Base-by-base conservation (phyloP, 2,888 invertebrate genomes). In the Dicyrtomina minuta region DNA sequence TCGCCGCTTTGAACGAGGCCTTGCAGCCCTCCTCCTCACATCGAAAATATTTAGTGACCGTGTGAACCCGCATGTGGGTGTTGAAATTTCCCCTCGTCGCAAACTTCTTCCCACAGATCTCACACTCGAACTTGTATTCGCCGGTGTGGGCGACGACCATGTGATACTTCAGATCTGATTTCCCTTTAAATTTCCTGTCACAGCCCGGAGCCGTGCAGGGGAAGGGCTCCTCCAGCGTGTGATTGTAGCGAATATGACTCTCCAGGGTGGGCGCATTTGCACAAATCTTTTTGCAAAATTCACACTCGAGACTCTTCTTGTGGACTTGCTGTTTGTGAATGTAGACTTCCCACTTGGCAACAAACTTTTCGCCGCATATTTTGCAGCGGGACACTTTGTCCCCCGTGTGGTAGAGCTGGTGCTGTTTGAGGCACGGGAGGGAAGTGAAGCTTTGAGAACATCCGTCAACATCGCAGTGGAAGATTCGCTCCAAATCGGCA, bases 101-200 rank as follows among this genome's bases (percentile, higher is more conserved):
- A 2, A 26, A 15, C 27, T 49, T 62, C 62, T 62, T 62, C n/a
- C 62, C 62, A 62, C 62, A 62, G 3, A 62, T n/a, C 20, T 46
- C 17, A 49, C 62, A 62, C 1, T 3, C 15, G 20, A 49, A 49
- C 17, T n/a, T 8, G 49, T 62, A 62, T 15, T 62, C 22, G 24
- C 62, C 62, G 1, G 60, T 60, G n/a, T 60, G 60, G 1, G 60
- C 43, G 20, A 22, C 60, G 1, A 44, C 24, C 3, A 43, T 43
- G 49, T 62, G 43, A 6, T 62, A 27, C 5, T 26, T n/a, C 10
- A 62, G 22, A 39, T 60, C 62, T 13, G 15, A 20, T 49, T 27
- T 62, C 15, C 27, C 3, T 20, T 62, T 62, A 20, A 49, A 62
- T n/a, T n/a, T 13, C n/a, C 44, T 8, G n/a, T 41, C 27, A 49